A percentile compares a stretch with the other conserved stretches of the same genome.
These are phyloP conservation scores for Athetis lepigone DNA, from an alignment of 2,888 invertebrate genomes.

Conservation along the genomic window DNA sequence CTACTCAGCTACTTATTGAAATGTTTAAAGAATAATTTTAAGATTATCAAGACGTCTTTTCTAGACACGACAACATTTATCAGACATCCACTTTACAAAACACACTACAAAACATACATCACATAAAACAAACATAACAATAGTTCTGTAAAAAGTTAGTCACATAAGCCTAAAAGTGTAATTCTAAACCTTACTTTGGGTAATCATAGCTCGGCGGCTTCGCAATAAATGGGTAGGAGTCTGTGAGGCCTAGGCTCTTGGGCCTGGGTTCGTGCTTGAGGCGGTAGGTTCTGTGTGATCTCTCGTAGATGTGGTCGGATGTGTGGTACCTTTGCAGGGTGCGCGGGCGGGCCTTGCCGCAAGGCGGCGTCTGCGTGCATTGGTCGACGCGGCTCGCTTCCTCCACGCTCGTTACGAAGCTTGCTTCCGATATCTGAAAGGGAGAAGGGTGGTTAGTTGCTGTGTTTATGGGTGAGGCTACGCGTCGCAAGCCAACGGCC, in stretches of 20 bases:
- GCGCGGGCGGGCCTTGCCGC: constrained; percentile 85
- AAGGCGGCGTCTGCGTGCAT: constrained; percentile 87
- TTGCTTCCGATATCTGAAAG: constrained; percentile 86
- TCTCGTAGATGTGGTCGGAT: constrained; percentile 86
- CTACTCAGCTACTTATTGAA: too few species aligned
- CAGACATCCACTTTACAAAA: constrained; percentile 13
- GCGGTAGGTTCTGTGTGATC: constrained; percentile 73
- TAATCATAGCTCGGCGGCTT: constrained; percentile 85
- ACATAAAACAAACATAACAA: constrained; percentile 1
- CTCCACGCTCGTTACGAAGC: constrained; percentile 87
- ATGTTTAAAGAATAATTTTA: too few species aligned
- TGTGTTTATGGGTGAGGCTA: too few species aligned
- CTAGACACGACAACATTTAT: not conserved
- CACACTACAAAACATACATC: not conserved
- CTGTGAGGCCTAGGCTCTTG: constrained; percentile 82
- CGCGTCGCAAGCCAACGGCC: too few species aligned
- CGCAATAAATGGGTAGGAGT: constrained; percentile 82
- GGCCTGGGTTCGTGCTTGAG: constrained; percentile 77
- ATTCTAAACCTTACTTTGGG: constrained; percentile 78
- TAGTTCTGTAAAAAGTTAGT: constrained; percentile 60
- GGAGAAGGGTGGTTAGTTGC: not conserved
- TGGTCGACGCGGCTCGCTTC: constrained; percentile 84
- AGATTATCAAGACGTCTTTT: too few species aligned
- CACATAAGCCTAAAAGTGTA: constrained; percentile 52
- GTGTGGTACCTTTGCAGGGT: constrained; percentile 90